Evolutionary conservation across 1,140 invertebrate species (phyloP), one percentile per base, ranked within the genome.

Genomic region (Drosophila pectinifera): DNA sequence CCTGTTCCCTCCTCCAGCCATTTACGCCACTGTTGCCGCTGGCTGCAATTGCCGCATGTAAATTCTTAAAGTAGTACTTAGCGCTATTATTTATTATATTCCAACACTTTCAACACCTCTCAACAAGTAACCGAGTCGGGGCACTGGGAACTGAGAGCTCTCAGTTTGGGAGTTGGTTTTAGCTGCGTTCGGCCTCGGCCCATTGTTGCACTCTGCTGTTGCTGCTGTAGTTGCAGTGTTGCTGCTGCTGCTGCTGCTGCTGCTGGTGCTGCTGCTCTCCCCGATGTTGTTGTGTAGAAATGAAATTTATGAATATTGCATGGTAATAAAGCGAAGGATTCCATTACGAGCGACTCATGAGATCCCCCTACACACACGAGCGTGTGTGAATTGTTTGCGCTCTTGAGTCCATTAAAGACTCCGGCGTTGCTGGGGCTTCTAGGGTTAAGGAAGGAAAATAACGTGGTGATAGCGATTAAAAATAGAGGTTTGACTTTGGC

Each of bases 51-150:
- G 83, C 83, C 80, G 83, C 84, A 88, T 88, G 85, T 89, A 91
- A 91, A 91, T 91, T 91, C 88, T 91, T 91, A 91, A 91, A 91
- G 89, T 91, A 91, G 88, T 91, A 91, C 83, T 91, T 91, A 91
- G 83, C 78, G 78, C 80, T 91, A 91, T 91, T 91, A 91, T 91
- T 91, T 91, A 91, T 91, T 91, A 89, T 89, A 91, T 91, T 89
- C 89, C 89, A 91, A 79, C 83, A 90, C 78, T 91, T 91, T 91
- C 88, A 91, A 81, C 88, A 91, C 88, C 88, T 91, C 89, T 91
- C 88, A 91, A 91, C 88, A 91, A 91, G 88, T 91, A 77, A 79
- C 72, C 88, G 78, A 91, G 89, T 84, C 53, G 63, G 38, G 49
- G 31, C 31, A n/a, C 36, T 46, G 58, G 45, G 43, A 38, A 14